Percentiles rank a stretch among this genome's conserved stretches.
Conservation (phyloP, 2,888 invertebrate species). For the Aspidapion aeneum region DNA sequence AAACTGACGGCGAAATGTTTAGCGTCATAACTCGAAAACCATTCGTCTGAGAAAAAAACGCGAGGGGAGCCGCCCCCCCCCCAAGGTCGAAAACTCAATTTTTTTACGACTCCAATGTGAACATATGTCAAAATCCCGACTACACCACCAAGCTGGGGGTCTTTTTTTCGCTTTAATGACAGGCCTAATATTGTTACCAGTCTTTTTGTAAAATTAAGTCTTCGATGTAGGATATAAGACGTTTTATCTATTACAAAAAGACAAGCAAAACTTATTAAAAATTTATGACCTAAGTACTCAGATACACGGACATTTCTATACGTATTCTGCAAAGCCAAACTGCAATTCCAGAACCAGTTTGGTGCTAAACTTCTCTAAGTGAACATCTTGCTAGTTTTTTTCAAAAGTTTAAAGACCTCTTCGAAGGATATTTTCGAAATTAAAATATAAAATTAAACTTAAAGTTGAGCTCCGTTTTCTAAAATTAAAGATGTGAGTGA, state of each 20-base stretch:
- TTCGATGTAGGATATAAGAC: neutral
- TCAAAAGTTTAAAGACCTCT: neutral
- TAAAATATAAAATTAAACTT: neutral
- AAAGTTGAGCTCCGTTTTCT: neutral
- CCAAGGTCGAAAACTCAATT: no score
- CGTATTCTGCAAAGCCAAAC: no score
- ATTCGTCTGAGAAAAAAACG: no score
- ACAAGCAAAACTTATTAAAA: neutral
- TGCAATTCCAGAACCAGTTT: neutral
- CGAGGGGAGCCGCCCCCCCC: no score
- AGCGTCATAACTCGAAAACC: no score
- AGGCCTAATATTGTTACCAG: no score
- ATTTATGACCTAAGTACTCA: neutral
- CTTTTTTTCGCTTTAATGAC: no score
- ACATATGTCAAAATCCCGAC: no score
- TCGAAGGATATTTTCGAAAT: neutral
- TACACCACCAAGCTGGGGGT: no score
- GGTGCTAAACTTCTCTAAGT: neutral
- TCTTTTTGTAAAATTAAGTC: no score
- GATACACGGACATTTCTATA: neutral
- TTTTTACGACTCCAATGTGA: no score
- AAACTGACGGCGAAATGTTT: no score
- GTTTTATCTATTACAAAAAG: neutral
- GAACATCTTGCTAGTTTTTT: neutral
- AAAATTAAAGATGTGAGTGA: neutral